Evolutionary conservation across 2,113 vertebrate genomes (phyloP).

Genomic region (Caloenas nicobarica): DNA sequence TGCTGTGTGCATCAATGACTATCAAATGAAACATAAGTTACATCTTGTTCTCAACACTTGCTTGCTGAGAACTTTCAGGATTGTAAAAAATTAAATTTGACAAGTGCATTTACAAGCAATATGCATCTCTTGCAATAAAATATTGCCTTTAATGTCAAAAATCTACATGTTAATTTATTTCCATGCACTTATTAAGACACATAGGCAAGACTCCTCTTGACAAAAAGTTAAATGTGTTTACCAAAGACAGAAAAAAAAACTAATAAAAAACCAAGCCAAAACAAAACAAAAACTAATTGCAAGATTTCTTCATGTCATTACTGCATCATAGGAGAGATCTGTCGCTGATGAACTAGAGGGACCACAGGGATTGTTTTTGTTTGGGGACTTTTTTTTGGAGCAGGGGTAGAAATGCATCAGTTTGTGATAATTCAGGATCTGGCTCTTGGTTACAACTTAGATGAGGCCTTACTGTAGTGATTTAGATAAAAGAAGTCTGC

Average conservation of each 20-base stretch:
- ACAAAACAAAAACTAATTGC: background rate
- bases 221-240: background rate
- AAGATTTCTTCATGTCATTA: background rate
- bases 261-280: too few species aligned
- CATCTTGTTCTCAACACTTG: background rate
- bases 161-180: background rate
- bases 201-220: background rate
- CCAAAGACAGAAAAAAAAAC: background rate
- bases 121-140: background rate
- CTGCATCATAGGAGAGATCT: background rate
- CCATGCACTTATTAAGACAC: background rate
- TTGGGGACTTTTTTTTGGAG: background rate
- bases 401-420: background rate
- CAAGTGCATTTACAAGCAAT: background rate
- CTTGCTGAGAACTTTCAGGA: background rate
- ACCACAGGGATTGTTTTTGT: fast-evolving
- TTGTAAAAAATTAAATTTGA: background rate
- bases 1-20: too few species aligned
- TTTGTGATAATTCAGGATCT: background rate
- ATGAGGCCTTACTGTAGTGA: too few species aligned
- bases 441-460: background rate
- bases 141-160: background rate
- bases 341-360: background rate
- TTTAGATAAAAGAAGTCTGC: background rate
- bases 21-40: background rate